Evolutionary conservation across 2,797 vertebrate genomes (phyloP).

Genomic region (Gymnodraco acuticeps): DNA sequence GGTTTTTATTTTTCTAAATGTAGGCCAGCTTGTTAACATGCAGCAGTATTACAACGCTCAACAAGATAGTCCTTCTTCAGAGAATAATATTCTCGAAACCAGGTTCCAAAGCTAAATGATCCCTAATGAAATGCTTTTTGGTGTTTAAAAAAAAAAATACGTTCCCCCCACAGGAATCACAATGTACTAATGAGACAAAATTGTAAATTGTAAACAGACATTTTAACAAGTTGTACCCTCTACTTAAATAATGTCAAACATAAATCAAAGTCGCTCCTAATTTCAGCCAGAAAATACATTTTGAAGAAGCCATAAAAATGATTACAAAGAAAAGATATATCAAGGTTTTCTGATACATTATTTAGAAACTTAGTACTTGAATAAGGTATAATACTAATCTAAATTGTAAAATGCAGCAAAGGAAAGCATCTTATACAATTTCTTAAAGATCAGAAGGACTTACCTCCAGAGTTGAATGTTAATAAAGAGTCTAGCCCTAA

Average conservation of each 20-base stretch:
- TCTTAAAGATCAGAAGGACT: conserved; percentile 4
- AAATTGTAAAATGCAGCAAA: neutral
- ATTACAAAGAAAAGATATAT: neutral
- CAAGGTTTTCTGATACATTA: neutral
- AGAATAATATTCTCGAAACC: neutral
- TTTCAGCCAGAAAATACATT: neutral
- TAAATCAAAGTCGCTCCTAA: neutral
- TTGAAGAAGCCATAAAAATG: neutral
- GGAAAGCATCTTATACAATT: neutral
- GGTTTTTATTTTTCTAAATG: neutral
- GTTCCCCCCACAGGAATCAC: neutral
- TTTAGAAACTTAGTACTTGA: neutral
- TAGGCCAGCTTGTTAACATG: neutral
- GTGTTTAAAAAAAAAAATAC: too few species aligned
- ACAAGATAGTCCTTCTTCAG: neutral
- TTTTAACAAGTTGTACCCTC: neutral
- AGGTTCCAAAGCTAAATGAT: neutral
- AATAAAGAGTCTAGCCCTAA: neutral
- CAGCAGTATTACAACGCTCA: neutral
- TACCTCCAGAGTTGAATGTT: conserved; percentile 13
- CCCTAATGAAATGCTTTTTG: neutral
- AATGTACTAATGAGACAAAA: neutral
- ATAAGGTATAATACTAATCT: too few species aligned
- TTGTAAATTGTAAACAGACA: neutral
- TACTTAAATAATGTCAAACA: neutral